These are phyloP conservation scores for Euwallacea fornicatus DNA, from an alignment of 1,140 invertebrate genomes.

Conservation along the genomic window DNA sequence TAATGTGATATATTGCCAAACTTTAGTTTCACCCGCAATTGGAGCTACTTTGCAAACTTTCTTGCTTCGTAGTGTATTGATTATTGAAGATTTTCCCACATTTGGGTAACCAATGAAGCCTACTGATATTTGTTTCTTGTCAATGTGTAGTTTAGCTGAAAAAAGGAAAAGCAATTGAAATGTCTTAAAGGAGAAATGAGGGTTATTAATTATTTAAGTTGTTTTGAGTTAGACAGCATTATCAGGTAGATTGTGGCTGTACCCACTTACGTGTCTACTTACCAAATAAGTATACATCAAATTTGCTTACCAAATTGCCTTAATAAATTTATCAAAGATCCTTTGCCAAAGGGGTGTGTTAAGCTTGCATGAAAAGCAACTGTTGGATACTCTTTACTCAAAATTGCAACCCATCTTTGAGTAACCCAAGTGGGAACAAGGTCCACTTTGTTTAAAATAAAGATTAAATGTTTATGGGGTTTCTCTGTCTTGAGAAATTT, in stretches of 20 bases:
- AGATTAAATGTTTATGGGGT: constrained; percentile 91
- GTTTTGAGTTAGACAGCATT: too few relatives aligned
- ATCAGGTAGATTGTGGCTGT: too few relatives aligned
- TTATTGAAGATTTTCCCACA: constrained; percentile 97
- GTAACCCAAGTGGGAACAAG: constrained; percentile 97
- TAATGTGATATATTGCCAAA: constrained; percentile 99
- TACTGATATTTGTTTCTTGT: constrained; percentile 98
- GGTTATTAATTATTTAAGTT: too few relatives aligned
- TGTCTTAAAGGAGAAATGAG: background rate
- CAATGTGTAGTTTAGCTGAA: constrained; percentile 79
- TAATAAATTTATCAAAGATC: constrained; percentile 93
- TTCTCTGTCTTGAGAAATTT: constrained; percentile 88
- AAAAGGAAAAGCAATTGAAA: background rate
- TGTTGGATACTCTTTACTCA: constrained; percentile 95
- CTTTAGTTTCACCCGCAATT: constrained; percentile 98
- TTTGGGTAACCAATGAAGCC: constrained; percentile 99
- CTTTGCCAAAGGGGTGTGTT: constrained; percentile 98
- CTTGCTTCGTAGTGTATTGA: constrained; percentile 93
- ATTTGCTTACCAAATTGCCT: constrained; percentile 81
- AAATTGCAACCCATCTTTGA: constrained; percentile 89
- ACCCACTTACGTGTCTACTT: background rate
- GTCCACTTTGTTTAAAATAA: constrained; percentile 94
- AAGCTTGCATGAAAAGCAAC: constrained; percentile 98
- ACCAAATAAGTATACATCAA: background rate
- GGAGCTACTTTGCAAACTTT: constrained; percentile 99